Base-by-base conservation (phyloP, 2,888 invertebrate genomes). In the Drosophila flavopinicola region DNA sequence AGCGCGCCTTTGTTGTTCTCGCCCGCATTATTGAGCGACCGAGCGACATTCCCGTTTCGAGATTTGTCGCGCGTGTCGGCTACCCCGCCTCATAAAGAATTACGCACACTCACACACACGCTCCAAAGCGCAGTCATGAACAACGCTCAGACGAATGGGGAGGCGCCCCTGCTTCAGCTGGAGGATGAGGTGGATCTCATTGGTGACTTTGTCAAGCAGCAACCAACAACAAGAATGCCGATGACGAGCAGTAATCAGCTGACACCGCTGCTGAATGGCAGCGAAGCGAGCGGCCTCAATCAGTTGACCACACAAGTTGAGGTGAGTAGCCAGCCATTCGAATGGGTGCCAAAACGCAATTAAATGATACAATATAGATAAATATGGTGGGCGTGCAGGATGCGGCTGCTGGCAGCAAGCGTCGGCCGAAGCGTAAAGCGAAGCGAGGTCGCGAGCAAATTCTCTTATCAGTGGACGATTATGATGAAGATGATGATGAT, bases 81-180 rank as follows among this genome's bases (percentile, higher is more conserved):
- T 48, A 56, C 65, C 65, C 56, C 59, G 32, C 66, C 64, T 66
- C 47, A 45, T 20, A 17, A 30, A 44, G 20, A 45, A 29, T 17
- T 39, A 48, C 38, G 33, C 15, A 44, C 20, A 32, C 37, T 45
- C 24, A 25, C 53, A 44, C 29, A 17, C 42, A n/a, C n/a, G n/a
- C 56, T 65, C 30, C 47, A 13, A 30, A 60, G 33, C 33, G 27
- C 32, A 37, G 42, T 17, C 27, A 78, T 75, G 78, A 72, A 66
- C 24, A 65, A 60, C 58, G 35, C 49, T 17, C 65, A 57, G 42
- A 7, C 66, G 2, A 64, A 59, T 17, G 61, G 48, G 11, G 93
- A 93, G 92, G 93, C 93, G 90, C 93, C 93, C 87, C 92, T 94
- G 91, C 92, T 94, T 90, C 93, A 93, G 91, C 92, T 94, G 92